Evolutionary conservation across 1,140 invertebrate species (phyloP), one percentile per base, ranked within the genome.

Genomic region (Holcopasites calliopsidis): DNA sequence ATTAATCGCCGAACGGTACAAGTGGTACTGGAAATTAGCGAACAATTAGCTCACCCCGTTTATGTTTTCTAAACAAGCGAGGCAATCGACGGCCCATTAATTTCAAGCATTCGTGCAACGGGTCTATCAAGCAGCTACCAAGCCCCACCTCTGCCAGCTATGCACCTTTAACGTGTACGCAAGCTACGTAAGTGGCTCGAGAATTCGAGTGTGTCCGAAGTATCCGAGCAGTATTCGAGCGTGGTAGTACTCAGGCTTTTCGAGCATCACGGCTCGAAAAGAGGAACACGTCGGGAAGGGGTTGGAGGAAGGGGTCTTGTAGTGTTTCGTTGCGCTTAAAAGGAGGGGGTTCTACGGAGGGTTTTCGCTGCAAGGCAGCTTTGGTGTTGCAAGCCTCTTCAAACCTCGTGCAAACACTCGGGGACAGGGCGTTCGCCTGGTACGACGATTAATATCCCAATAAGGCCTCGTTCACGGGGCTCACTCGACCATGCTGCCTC

Each of bases 401-500:
- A 89, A 85, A 83, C 76, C 68, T 88, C 82, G 85, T 85, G 86
- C 86, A 90, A 90, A 89, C 87, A 90, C 88, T 89, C 77, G 72
- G 82, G 64, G 75, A 76, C 74, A 78, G 75, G 78, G 74, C 77
- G 81, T 83, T 85, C 81, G 75, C 82, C 77, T 85, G 76, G 69
- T 83, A 84, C 79, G 70, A 77, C 88, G 88, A 89, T 90, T 89
- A 89, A 90, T 90, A 89, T 89, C 83, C 89, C 85, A 89, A 89
- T 90, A 88, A 86, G 85, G 77, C 77, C 65, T 81, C 75, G 78
- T 83, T 81, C 79, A 86, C 76, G 55, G 73, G 73, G 78, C 80
- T 82, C 77, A 76, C 79, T 82, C 85, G 79, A 79, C 74, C 83
- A 61, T 75, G 83, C 83, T 86, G 86, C 85, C 88, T 86, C 84